Conservation (phyloP, 2,113 vertebrate genomes). For the Platysteira castanea region DNA sequence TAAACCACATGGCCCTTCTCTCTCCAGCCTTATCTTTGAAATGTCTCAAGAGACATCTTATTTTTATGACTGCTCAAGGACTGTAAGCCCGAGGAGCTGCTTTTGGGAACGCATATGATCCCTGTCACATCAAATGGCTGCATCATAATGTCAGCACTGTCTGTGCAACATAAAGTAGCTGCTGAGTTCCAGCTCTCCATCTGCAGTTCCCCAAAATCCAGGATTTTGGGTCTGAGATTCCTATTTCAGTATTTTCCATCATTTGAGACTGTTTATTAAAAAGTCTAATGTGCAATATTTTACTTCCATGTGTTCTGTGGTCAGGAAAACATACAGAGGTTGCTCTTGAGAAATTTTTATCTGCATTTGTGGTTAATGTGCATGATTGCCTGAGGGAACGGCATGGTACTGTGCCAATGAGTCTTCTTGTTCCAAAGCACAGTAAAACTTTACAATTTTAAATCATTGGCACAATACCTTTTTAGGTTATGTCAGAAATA, state of each 20-base stretch:
- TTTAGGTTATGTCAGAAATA: slow-evolving; percentile 32
- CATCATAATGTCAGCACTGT: not conserved
- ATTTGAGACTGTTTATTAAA: not conserved
- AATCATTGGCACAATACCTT: not conserved
- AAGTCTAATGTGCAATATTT: not conserved
- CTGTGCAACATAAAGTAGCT: not conserved
- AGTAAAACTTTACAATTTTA: slow-evolving; percentile 20
- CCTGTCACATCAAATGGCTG: slow-evolving; percentile 29
- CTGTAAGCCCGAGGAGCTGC: not conserved
- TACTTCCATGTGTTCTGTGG: not conserved
- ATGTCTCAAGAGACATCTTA: slow-evolving; percentile 21
- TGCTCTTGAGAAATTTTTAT: slow-evolving; percentile 29
- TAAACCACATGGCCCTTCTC: slow-evolving; percentile 34
- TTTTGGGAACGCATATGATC: slow-evolving; percentile 46
- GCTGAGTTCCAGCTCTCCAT: not conserved
- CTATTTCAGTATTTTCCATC: not conserved
- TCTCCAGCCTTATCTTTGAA: slow-evolving; percentile 42
- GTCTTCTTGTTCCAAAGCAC: not conserved
- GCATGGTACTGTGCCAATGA: not conserved
- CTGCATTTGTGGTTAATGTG: slow-evolving; percentile 11
- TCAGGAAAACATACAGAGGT: not conserved
- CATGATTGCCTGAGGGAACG: slow-evolving; percentile 3
- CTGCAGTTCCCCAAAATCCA: not conserved
- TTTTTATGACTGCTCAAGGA: slow-evolving; percentile 50
- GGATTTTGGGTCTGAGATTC: not conserved